phyloP scores from a whole-genome alignment of 1,140 invertebrate genomes.

The Orchestia grillus region DNA sequence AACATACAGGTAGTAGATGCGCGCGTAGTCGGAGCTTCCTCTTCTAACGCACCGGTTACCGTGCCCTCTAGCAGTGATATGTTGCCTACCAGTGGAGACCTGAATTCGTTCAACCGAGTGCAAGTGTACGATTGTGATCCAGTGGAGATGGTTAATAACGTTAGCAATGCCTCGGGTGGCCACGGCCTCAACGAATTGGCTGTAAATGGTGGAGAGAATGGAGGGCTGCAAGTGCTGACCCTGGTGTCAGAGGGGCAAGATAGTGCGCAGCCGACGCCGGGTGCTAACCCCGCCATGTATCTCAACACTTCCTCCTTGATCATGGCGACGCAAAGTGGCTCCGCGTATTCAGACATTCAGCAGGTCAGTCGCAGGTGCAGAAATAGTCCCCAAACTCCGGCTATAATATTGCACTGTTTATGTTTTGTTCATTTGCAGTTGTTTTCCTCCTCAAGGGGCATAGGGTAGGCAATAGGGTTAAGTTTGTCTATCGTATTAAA shows the following conservation, averaged over 20 bases:
- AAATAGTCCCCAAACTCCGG: background rate
- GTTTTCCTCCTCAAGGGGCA: too few species aligned
- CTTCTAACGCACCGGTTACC: background rate
- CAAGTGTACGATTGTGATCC: conserved; percentile 9
- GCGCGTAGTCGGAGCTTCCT: background rate
- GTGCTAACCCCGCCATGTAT: background rate
- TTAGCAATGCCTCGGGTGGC: background rate
- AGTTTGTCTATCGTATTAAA: too few species aligned
- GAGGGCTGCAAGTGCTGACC: background rate
- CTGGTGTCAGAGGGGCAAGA: background rate
- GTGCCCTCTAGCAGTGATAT: background rate
- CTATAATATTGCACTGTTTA: too few species aligned
- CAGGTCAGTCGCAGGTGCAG: background rate
- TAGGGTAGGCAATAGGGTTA: too few species aligned
- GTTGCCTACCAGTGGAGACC: background rate
- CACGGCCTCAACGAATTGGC: background rate
- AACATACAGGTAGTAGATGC: conserved; percentile 19
- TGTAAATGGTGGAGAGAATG: background rate
- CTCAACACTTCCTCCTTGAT: background rate
- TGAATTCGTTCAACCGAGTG: background rate
- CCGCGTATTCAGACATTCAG: background rate
- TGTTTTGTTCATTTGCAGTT: too few species aligned
- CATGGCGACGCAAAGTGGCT: background rate
- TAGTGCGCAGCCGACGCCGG: background rate
- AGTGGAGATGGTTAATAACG: background rate